Evolutionary conservation across 2,888 invertebrate genomes (phyloP).

Genomic region (Imbricaverruca yamaguchii): DNA sequence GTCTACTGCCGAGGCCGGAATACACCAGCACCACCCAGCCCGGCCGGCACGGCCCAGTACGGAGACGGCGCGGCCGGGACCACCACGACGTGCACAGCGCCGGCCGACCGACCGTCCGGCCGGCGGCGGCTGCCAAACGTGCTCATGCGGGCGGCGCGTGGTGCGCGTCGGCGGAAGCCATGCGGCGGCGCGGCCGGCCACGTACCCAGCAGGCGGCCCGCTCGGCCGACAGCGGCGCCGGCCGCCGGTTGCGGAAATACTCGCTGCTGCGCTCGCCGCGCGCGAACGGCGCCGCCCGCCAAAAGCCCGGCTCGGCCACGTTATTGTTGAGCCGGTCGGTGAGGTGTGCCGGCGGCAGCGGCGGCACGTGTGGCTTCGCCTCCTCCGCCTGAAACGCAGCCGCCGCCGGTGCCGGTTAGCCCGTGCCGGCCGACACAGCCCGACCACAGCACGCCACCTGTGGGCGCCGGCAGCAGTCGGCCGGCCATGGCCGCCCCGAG

Average conservation of each 20-base stretch:
- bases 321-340: slow-evolving; percentile 26
- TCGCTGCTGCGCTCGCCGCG: slow-evolving; percentile 25
- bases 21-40: background rate
- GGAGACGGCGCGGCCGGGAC: background rate
- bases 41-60: background rate
- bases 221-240: slow-evolving; percentile 1
- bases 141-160: background rate
- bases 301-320: slow-evolving; percentile 5
- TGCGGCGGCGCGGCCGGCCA: background rate
- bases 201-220: background rate
- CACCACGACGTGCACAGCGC: background rate
- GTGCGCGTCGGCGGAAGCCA: background rate
- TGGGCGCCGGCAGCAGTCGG: too few species aligned
- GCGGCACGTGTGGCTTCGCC: slow-evolving; percentile 35
- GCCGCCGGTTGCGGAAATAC: slow-evolving; percentile 21
- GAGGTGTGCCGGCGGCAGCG: slow-evolving; percentile 34
- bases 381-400: slow-evolving; percentile 23
- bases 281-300: slow-evolving; percentile 27
- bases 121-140: background rate
- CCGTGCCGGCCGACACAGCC: too few species aligned
- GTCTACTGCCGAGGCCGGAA: too few species aligned
- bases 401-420: background rate
- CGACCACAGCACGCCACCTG: too few species aligned
- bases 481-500: too few species aligned
- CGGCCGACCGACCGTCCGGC: background rate